Percentiles rank a stretch among this genome's conserved stretches.
Conservation (phyloP, 2,888 invertebrate species). For the Archaeoteleia sp. region DNA sequence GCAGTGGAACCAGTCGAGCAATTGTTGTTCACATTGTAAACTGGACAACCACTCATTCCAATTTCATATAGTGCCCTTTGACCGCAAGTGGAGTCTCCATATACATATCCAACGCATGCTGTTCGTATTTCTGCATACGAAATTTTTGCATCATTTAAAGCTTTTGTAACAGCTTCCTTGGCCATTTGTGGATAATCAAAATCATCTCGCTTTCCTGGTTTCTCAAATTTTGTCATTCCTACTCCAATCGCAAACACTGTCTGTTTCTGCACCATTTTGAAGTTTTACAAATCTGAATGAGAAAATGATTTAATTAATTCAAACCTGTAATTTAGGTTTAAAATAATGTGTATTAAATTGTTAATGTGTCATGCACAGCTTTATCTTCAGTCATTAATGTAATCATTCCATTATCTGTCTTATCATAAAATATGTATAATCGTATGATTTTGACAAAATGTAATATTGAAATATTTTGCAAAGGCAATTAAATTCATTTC, state of each 20-base stretch:
- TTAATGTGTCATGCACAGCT: too few relatives aligned
- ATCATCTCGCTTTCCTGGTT: slow-evolving; percentile 87
- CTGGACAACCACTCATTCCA: slow-evolving; percentile 97
- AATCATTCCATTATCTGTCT: too few relatives aligned
- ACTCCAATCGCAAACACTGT: slow-evolving; percentile 94
- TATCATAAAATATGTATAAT: too few relatives aligned
- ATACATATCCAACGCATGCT: slow-evolving; percentile 94
- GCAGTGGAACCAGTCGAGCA: slow-evolving; percentile 98
- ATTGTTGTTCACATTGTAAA: slow-evolving; percentile 99
- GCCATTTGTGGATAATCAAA: slow-evolving; percentile 97
- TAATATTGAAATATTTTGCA: too few relatives aligned
- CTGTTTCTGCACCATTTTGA: slow-evolving; percentile 61
- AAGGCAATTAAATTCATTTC: too few relatives aligned
- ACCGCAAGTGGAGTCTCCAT: slow-evolving; percentile 96
- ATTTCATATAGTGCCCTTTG: slow-evolving; percentile 96
- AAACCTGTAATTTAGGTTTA: too few relatives aligned
- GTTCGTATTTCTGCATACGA: slow-evolving; percentile 87
- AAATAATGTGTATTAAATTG: too few relatives aligned
- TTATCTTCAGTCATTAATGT: too few relatives aligned
- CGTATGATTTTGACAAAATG: too few relatives aligned
- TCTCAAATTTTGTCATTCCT: slow-evolving; percentile 99
- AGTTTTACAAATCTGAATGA: background rate
- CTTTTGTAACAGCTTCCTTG: slow-evolving; percentile 92
- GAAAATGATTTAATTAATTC: background rate
- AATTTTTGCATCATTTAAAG: slow-evolving; percentile 88